Conservation (phyloP, 1,140 invertebrate genomes). For the Ceratitis capitata region DNA sequence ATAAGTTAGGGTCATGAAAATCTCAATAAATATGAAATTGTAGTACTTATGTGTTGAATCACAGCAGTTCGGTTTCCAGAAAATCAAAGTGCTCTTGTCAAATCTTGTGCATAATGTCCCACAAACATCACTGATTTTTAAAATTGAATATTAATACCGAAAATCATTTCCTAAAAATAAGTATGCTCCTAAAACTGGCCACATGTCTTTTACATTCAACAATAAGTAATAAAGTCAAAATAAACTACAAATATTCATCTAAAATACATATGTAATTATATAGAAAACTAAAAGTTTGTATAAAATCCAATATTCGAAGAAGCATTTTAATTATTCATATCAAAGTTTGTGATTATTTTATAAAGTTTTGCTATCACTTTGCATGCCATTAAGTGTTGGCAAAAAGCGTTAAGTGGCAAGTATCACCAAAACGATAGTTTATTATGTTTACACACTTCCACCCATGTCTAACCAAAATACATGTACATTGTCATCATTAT, state of each 20-base stretch:
- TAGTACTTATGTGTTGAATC: too few relatives aligned
- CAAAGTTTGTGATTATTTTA: neutral
- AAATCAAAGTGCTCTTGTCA: too few relatives aligned
- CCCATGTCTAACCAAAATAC: neutral
- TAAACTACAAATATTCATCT: neutral
- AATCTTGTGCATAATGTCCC: too few relatives aligned
- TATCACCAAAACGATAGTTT: neutral
- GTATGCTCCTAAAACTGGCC: too few relatives aligned
- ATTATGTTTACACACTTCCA: conserved; percentile 4
- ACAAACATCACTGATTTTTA: too few relatives aligned
- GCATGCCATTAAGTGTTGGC: neutral
- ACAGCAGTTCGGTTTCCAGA: too few relatives aligned
- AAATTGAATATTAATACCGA: too few relatives aligned
- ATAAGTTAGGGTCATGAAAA: too few relatives aligned
- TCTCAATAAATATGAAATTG: too few relatives aligned
- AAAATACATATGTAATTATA: neutral
- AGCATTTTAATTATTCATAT: neutral
- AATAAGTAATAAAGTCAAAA: neutral
- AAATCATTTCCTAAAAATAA: too few relatives aligned
- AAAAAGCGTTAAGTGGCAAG: neutral
- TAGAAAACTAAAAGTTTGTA: too few relatives aligned
- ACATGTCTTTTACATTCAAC: neutral
- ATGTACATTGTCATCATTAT: conserved; percentile 3
- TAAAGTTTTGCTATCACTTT: conserved; percentile 13
- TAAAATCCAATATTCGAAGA: neutral